phyloP scores from a whole-genome alignment of 2,888 invertebrate species.

The Mesochorus sp. region DNA sequence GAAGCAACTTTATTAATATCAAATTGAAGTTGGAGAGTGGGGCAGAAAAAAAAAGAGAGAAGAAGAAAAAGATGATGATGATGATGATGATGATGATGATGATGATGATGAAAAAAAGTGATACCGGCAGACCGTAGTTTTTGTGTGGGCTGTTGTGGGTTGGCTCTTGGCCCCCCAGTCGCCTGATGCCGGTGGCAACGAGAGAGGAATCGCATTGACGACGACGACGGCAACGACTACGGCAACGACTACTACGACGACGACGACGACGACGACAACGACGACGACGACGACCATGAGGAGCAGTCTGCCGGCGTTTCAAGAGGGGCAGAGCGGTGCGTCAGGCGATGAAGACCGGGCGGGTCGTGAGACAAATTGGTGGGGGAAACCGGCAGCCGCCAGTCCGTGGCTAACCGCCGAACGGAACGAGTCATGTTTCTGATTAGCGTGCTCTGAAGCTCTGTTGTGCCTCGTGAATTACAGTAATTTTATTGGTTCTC shows the following conservation, averaged over 20 bases:
- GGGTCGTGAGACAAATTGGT: constrained; percentile 52
- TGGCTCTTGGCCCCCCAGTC: constrained; percentile 8
- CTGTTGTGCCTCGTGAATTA: constrained; percentile 12
- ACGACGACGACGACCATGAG: constrained; percentile 16
- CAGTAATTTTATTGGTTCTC: constrained; percentile 23
- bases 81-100: too few relatives aligned
- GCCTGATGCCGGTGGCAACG: constrained; percentile 48
- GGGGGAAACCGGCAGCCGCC: constrained; percentile 66
- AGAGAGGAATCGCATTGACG: constrained; percentile 36
- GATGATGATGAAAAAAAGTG: not conserved
- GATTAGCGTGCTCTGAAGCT: constrained; percentile 30
- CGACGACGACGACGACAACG: constrained; percentile 28
- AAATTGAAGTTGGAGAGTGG: too few relatives aligned
- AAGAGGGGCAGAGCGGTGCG: constrained; percentile 32
- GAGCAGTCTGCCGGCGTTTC: constrained; percentile 41
- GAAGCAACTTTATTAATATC: too few relatives aligned
- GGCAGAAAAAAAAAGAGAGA: not conserved
- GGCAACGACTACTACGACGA: too few relatives aligned
- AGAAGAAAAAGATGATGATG: not conserved
- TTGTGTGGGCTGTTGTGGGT: not conserved
- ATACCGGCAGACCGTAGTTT: not conserved
- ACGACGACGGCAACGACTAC: not conserved
- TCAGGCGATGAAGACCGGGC: constrained; percentile 51
- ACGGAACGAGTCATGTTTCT: constrained; percentile 55
- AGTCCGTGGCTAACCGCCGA: constrained; percentile 72